phyloP scores from a whole-genome alignment of 2,113 vertebrate species.

The Pseudopipra pipra region DNA sequence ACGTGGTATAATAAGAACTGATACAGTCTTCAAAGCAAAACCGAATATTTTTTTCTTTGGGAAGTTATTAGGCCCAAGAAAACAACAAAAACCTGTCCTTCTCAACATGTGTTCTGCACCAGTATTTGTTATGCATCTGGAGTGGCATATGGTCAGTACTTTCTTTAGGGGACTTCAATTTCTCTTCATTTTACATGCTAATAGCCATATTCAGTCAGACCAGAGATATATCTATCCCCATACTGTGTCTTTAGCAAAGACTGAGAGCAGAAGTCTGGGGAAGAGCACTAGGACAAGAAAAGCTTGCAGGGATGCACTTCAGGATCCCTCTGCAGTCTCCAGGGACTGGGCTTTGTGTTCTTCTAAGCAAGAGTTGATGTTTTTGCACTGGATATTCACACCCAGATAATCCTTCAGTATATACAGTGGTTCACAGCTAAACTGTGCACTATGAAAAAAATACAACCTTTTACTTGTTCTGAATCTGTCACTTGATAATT shows the following conservation, averaged over 20 bases:
- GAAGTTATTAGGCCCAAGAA: background rate
- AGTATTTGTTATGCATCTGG: background rate
- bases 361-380: background rate
- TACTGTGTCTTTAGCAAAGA: background rate
- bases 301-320: background rate
- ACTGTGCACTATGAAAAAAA: background rate
- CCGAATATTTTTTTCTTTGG: accelerated
- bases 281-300: background rate
- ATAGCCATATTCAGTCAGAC: background rate
- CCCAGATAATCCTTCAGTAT: background rate
- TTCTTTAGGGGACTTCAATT: background rate
- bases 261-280: background rate
- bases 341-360: background rate
- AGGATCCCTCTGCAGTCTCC: background rate
- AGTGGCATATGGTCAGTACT: background rate
- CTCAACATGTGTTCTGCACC: background rate
- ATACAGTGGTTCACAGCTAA: background rate
- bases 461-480: background rate
- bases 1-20: background rate
- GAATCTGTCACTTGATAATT: constrained; percentile 6
- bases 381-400: background rate
- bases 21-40: background rate
- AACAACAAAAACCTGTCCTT: background rate
- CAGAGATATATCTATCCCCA: background rate
- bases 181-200: background rate